Percentiles rank a stretch among this genome's conserved stretches.
phyloP scores from a whole-genome alignment of 2,113 vertebrate genomes.

The Sapayoa aenigma region DNA sequence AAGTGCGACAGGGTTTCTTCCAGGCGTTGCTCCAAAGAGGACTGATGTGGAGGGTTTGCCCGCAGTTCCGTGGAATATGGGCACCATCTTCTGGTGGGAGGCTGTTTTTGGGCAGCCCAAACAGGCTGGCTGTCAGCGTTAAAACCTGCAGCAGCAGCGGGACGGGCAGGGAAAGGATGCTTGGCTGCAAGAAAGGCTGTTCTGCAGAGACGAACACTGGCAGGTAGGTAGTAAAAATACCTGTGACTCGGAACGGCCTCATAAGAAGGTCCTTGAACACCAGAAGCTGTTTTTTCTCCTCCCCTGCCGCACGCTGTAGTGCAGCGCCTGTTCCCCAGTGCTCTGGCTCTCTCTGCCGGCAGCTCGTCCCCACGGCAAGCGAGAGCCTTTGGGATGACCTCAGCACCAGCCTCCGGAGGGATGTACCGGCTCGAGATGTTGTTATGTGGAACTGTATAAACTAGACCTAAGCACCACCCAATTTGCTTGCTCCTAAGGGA shows the following conservation, averaged over 20 bases:
- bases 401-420: not conserved
- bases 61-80: not conserved
- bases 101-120: not conserved
- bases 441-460: fast-evolving
- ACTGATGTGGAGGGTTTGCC: not conserved
- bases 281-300: not conserved
- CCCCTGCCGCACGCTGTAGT: fast-evolving
- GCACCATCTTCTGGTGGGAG: slow-evolving; percentile 34
- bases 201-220: fast-evolving
- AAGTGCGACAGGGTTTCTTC: fast-evolving
- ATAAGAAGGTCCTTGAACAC: not conserved
- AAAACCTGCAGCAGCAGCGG: not conserved
- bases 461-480: fast-evolving
- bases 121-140: fast-evolving
- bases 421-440: fast-evolving
- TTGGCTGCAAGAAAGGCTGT: no score
- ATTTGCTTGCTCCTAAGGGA: not conserved
- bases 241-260: not conserved
- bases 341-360: slow-evolving; percentile 49
- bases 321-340: not conserved
- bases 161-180: not conserved
- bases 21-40: fast-evolving
- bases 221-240: not conserved
- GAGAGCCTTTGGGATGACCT: not conserved
- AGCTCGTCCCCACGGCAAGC: not conserved